Evolutionary conservation across 2,888 invertebrate species (phyloP).

Genomic region (Nephrotoma appendiculata): DNA sequence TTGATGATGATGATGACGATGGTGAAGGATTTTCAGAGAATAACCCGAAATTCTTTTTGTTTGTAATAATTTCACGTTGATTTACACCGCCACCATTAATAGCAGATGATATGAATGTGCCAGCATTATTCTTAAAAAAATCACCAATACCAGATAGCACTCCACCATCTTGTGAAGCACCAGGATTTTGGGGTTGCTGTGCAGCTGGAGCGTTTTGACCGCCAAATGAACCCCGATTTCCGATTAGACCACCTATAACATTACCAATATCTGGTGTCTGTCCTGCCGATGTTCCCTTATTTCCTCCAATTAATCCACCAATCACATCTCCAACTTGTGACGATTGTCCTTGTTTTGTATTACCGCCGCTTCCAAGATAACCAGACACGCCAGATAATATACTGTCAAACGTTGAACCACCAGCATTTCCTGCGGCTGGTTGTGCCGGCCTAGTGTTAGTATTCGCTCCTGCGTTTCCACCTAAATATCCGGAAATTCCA

Average conservation of each 20-base stretch:
- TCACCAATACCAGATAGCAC: background rate
- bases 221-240: slow-evolving; percentile 8
- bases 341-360: slow-evolving; percentile 9
- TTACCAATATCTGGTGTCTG: slow-evolving; percentile 5
- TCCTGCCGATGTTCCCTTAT: slow-evolving; percentile 1
- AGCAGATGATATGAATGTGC: background rate
- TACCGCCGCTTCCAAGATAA: slow-evolving; percentile 16
- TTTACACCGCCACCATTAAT: slow-evolving; percentile 14
- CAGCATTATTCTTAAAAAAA: background rate
- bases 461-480: slow-evolving; percentile 16
- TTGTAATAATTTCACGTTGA: slow-evolving; percentile 24
- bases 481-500: background rate
- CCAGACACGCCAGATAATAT: slow-evolving; percentile 7
- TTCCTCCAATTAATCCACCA: background rate
- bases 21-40: slow-evolving; percentile 28
- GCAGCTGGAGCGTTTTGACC: slow-evolving; percentile 4
- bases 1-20: slow-evolving; percentile 4
- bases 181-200: background rate
- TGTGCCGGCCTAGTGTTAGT: background rate
- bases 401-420: background rate
- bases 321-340: background rate
- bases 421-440: background rate
- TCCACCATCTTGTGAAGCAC: slow-evolving; percentile 10
- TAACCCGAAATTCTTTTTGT: slow-evolving; percentile 28
- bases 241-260: background rate